A percentile compares a stretch with the other conserved stretches of the same genome.
Conservation (phyloP, 2,888 invertebrate genomes). For the Papilio protenor region DNA sequence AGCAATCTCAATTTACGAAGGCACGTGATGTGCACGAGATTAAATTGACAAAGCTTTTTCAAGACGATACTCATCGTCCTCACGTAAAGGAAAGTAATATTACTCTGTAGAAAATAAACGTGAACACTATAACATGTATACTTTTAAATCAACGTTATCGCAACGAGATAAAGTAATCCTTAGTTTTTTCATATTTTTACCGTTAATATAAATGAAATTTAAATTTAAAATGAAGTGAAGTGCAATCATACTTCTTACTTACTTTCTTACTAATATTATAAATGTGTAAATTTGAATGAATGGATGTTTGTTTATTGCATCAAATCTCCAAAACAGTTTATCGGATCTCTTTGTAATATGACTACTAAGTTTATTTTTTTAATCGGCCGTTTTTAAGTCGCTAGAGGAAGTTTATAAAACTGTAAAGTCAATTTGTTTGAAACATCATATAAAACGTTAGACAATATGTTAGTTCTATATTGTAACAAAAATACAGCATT, state of each 20-base stretch:
- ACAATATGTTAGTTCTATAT: neutral
- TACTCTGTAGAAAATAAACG: conserved; percentile 19
- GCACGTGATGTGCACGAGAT: conserved; percentile 8
- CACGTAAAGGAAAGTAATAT: conserved; percentile 21
- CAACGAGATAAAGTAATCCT: neutral
- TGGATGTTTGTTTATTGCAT: no score
- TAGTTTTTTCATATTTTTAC: neutral
- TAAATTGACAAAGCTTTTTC: conserved; percentile 28
- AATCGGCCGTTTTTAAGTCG: no score
- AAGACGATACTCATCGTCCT: conserved; percentile 15
- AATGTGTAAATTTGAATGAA: no score
- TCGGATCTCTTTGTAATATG: no score
- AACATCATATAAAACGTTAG: neutral
- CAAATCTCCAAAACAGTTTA: no score
- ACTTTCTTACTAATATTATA: no score
- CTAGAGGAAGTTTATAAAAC: neutral
- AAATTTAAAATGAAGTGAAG: neutral
- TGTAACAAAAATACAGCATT: no score
- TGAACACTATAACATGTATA: neutral
- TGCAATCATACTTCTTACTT: no score
- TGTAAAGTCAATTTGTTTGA: neutral
- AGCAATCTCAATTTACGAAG: conserved; percentile 5
- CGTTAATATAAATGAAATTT: neutral
- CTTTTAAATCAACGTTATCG: neutral
- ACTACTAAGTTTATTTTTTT: no score